Evolutionary conservation across 2,797 vertebrate species (phyloP).

Genomic region (Pampus argenteus): DNA sequence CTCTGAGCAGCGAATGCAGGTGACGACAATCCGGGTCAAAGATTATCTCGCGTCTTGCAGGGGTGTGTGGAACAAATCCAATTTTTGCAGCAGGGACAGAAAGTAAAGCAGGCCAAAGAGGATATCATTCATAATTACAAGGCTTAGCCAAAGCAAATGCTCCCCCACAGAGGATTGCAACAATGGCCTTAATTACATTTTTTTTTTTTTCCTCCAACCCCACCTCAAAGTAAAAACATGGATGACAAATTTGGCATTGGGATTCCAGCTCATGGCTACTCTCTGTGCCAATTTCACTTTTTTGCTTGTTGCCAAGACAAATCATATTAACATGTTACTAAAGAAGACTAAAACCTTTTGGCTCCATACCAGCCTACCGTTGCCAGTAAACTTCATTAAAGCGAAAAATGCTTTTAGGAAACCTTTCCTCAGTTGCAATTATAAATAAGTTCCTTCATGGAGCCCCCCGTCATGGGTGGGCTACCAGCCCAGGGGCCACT

Average conservation of each 20-base stretch:
- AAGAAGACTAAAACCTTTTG: constrained; percentile 85
- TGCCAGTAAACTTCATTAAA: constrained; percentile 85
- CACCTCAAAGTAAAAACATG: constrained; percentile 83
- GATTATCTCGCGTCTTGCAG: constrained; percentile 76
- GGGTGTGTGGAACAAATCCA: constrained; percentile 81
- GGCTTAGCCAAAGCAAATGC: constrained; percentile 79
- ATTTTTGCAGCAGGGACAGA: constrained; percentile 76
- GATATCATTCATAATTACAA: constrained; percentile 85
- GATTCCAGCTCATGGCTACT: constrained; percentile 79
- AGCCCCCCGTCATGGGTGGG: constrained; percentile 85
- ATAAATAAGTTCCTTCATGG: constrained; percentile 87
- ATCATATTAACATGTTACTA: constrained; percentile 86
- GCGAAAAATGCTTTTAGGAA: constrained; percentile 83
- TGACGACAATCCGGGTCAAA: constrained; percentile 82
- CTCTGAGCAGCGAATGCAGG: constrained; percentile 67
- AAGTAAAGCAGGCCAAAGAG: constrained; percentile 82
- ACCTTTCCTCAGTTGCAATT: constrained; percentile 84
- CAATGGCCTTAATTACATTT: constrained; percentile 86
- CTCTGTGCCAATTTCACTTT: constrained; percentile 80
- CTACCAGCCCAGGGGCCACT: constrained; percentile 81
- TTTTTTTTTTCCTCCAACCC: constrained; percentile 68
- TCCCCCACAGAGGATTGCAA: constrained; percentile 78
- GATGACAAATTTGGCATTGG: constrained; percentile 84
- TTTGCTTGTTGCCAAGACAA: constrained; percentile 84
- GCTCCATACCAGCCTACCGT: constrained; percentile 65